Conservation (phyloP, 1,140 invertebrate genomes). For the Hyles vespertilio region DNA sequence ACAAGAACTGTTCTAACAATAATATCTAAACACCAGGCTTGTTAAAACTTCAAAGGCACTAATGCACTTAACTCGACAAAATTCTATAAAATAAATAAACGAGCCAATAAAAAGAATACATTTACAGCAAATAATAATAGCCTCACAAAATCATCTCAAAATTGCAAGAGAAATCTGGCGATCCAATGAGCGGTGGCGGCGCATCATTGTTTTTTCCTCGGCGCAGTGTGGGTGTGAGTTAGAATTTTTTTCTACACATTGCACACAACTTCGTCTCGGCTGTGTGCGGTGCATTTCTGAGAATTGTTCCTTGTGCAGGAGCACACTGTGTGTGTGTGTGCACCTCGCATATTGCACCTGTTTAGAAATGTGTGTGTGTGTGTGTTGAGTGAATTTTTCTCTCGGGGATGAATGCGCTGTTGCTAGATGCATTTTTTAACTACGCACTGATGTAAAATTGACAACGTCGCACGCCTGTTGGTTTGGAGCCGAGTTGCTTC, state of each 20-base stretch:
- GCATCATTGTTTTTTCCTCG: slow-evolving; percentile 28
- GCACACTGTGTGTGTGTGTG: slow-evolving; percentile 17
- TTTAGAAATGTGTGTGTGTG: slow-evolving; percentile 16
- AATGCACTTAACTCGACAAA: too few species aligned
- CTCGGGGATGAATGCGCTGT: slow-evolving; percentile 45
- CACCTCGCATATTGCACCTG: slow-evolving; percentile 34
- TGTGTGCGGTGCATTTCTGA: slow-evolving; percentile 41
- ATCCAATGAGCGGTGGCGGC: slow-evolving; percentile 11
- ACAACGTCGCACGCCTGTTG: slow-evolving; percentile 50
- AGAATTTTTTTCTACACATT: slow-evolving; percentile 40
- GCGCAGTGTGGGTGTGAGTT: slow-evolving; percentile 26
- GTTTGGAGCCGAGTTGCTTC: too few species aligned
- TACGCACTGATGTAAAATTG: slow-evolving; percentile 54
- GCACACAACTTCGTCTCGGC: slow-evolving; percentile 23
- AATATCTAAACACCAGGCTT: too few species aligned
- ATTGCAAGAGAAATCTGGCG: slow-evolving; percentile 19
- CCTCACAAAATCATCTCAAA: slow-evolving; percentile 4
- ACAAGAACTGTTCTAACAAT: too few species aligned
- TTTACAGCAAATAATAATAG: background rate
- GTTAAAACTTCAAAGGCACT: too few species aligned
- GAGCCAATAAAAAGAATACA: background rate
- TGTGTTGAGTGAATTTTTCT: slow-evolving; percentile 19
- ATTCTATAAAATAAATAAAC: too few species aligned
- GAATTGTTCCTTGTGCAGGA: slow-evolving; percentile 19
- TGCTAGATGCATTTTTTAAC: slow-evolving; percentile 59